These are phyloP conservation scores for Stichopus chloronotus DNA, from an alignment of 35 echinoderm and acorn worm genomes.

Conservation along the genomic window DNA sequence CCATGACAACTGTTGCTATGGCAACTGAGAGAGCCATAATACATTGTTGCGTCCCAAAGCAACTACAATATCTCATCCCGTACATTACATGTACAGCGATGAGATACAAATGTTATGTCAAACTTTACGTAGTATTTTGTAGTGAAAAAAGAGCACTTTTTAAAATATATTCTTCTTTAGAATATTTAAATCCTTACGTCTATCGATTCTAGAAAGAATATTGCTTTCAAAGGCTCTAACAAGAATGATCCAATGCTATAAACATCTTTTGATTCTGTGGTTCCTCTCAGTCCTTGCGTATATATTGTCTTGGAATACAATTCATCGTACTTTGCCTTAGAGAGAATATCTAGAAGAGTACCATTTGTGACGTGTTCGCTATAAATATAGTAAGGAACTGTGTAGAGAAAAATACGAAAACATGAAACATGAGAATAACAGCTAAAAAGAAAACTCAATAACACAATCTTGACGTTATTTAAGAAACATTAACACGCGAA, in stretches of 20 bases:
- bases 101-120: too few relatives aligned
- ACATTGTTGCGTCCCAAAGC: too few relatives aligned
- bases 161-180: too few relatives aligned
- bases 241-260: background rate
- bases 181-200: background rate
- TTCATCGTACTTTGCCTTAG: background rate
- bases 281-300: background rate
- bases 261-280: background rate
- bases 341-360: background rate
- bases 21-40: too few relatives aligned
- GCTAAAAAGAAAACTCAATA: too few relatives aligned
- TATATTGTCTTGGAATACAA: background rate
- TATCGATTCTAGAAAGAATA: conserved; percentile 5
- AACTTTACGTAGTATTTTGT: too few relatives aligned
- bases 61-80: too few relatives aligned
- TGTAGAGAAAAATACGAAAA: background rate
- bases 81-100: too few relatives aligned
- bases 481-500: too few relatives aligned
- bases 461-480: too few relatives aligned
- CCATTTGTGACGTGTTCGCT: background rate
- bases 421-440: background rate
- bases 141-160: too few relatives aligned
- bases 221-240: background rate
- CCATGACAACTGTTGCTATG: too few relatives aligned
- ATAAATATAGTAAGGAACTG: conserved; percentile 16